Evolutionary conservation across 2,797 vertebrate genomes (phyloP), one percentile per base, ranked within the genome.

Genomic region (Sebastolobus alascanus): DNA sequence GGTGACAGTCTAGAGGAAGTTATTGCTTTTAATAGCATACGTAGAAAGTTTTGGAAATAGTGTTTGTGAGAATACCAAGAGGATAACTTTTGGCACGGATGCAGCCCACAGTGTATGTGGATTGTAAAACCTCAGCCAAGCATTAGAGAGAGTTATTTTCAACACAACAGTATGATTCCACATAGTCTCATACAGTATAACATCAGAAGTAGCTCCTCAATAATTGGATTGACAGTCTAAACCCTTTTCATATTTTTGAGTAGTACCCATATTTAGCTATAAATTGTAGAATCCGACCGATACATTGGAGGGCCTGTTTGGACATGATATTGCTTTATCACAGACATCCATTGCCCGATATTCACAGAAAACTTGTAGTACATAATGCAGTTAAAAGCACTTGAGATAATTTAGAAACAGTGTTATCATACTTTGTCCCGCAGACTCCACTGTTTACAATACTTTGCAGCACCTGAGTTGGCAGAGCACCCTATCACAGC

Each of bases 381-480:
- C 43, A 33, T 55, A 46, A 35, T 72, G 65, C 60, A 20, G 79
- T 78, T 74, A 58, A 83, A 88, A 81, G 72, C 66, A 64, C 84
- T 72, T 33, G 27, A 68, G 13, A 73, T 79, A 2, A 86, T 86
- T 84, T 65, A 38, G 70, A 85, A 70, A 82, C 37, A 0, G 46
- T 69, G 75, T 84, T 69, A 80, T 87, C 61, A 40, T 81, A 77
- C 73, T 75, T 77, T 72, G 56, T 84, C 77, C 78, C 22, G 43
- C 38, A 82, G 84, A 65, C 73, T 63, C 66, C 66, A 60, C 66
- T 89, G 84, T 88, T 90, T 79, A 89, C 78, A 68, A 68, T 69
- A 87, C 77, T 73, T 73, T 77, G 82, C 77, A 64, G 81, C 83
- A 85, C 82, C 85, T 89, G 80, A 89, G 81, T 22, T 80, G 87